phyloP scores from a whole-genome alignment of 53 echinoderm and acorn worm species.

The Echinometra lucunter region DNA sequence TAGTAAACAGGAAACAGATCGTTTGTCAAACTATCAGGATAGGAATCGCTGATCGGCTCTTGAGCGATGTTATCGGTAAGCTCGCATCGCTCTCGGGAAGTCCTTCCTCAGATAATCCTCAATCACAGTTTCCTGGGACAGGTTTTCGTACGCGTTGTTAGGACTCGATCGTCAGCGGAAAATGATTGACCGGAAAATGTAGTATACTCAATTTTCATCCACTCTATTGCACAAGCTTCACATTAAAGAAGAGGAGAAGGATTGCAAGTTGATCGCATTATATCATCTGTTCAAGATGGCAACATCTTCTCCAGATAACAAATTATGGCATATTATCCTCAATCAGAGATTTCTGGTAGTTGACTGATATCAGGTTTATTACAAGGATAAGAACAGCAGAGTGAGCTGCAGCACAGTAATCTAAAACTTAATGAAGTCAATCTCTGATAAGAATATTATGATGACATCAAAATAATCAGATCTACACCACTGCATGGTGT shows the following conservation, averaged over 20 bases:
- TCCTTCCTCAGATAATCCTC: slow-evolving; percentile 2
- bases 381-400: not conserved
- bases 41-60: not conserved
- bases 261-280: not conserved
- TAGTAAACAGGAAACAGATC: slow-evolving; percentile 12
- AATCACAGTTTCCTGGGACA: not conserved
- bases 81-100: not conserved
- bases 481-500: not conserved
- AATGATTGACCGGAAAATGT: slow-evolving; percentile 50
- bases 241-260: not conserved
- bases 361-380: not conserved
- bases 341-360: not conserved
- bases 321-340: slow-evolving; percentile 37
- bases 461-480: not conserved
- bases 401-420: not conserved
- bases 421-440: not conserved
- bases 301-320: not conserved
- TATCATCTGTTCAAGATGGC: not conserved
- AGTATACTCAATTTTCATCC: slow-evolving; percentile 39
- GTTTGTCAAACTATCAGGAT: slow-evolving; percentile 5
- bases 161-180: not conserved
- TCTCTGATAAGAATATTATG: not conserved
- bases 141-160: not conserved
- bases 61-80: slow-evolving; percentile 20
- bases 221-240: not conserved